These are phyloP conservation scores for Ptychobarbus kaznakovi DNA, from an alignment of 2,797 vertebrate species.

Conservation along the genomic window DNA sequence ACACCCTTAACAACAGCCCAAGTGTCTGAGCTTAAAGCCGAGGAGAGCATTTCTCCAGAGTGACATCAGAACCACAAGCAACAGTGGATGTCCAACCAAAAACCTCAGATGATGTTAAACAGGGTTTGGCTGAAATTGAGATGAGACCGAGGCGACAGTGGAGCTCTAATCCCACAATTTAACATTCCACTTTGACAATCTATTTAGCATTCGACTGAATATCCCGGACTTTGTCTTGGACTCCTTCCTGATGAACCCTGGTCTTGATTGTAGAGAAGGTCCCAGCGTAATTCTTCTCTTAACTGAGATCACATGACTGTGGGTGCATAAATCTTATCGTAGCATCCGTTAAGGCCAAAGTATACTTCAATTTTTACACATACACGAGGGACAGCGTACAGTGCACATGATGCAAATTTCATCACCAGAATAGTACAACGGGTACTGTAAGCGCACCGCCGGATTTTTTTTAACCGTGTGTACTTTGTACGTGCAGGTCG, in stretches of 20 bases:
- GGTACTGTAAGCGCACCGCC: too few species aligned
- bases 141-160: constrained; percentile 40
- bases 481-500: too few species aligned
- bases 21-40: constrained; percentile 44
- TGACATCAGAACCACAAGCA: constrained; percentile 71
- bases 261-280: neutral
- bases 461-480: too few species aligned
- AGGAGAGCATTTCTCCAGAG: constrained; percentile 62
- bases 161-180: constrained; percentile 15
- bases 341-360: constrained; percentile 50
- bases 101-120: constrained; percentile 65
- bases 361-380: too few species aligned
- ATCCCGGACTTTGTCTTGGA: neutral
- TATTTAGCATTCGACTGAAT: constrained; percentile 24
- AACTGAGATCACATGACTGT: constrained; percentile 41
- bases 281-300: neutral
- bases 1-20: constrained; percentile 45
- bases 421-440: too few species aligned
- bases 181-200: constrained; percentile 8
- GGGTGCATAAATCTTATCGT: constrained; percentile 65
- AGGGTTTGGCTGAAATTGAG: constrained; percentile 66
- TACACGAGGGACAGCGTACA: too few species aligned
- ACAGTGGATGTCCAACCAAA: constrained; percentile 54
- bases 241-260: neutral
- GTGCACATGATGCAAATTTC: too few species aligned